phyloP scores from a whole-genome alignment of 2,113 vertebrate species.

The Chiloscyllium plagiosum region DNA sequence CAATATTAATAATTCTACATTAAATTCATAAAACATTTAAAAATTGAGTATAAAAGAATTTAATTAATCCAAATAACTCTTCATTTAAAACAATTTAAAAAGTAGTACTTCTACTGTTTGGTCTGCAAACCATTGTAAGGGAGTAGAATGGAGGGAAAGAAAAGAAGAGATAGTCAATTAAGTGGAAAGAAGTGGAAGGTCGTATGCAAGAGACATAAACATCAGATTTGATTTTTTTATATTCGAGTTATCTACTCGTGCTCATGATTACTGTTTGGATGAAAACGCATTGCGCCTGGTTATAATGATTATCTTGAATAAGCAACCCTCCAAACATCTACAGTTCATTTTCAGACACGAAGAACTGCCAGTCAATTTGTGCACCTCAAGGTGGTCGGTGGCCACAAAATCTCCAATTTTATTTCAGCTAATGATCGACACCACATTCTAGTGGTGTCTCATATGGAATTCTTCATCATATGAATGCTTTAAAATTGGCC shows the following conservation, averaged over 20 bases:
- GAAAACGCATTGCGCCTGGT: background rate
- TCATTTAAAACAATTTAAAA: background rate
- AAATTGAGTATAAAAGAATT: background rate
- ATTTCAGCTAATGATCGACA: background rate
- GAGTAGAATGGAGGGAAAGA: background rate
- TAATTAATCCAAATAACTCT: background rate
- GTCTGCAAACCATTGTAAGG: background rate
- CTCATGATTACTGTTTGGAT: background rate
- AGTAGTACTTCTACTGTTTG: background rate
- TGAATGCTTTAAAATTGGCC: background rate
- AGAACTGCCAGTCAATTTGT: background rate
- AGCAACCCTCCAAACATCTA: background rate
- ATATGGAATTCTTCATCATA: background rate
- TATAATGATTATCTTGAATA: background rate
- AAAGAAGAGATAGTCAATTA: background rate
- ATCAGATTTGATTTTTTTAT: background rate
- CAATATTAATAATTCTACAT: background rate
- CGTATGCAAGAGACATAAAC: background rate
- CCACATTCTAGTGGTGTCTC: background rate
- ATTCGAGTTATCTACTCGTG: too few relatives aligned
- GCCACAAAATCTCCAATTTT: too few relatives aligned
- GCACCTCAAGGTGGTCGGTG: background rate
- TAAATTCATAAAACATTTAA: background rate
- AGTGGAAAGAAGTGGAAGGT: background rate
- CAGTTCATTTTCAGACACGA: background rate